Evolutionary conservation across 2,797 vertebrate genomes (phyloP).

Genomic region (Nasua narica): DNA sequence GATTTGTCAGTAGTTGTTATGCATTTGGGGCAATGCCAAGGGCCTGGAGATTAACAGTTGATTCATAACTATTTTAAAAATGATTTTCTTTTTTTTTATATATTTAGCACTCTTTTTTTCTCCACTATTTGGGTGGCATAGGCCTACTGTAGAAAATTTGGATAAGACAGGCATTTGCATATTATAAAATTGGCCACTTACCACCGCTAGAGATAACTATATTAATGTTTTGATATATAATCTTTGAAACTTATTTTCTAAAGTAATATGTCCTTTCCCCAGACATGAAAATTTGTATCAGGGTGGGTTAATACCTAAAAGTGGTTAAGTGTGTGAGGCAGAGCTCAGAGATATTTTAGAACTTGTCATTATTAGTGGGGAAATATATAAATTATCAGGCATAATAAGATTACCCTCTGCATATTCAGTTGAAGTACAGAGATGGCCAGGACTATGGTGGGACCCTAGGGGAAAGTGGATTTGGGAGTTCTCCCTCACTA

Average conservation of each 20-base stretch:
- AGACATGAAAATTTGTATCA: not conserved
- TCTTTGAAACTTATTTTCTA: not conserved
- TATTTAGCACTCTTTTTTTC: not conserved
- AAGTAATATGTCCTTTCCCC: not conserved
- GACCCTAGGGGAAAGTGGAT: not conserved
- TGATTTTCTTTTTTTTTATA: not conserved
- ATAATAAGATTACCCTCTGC: not conserved
- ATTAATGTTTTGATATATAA: conserved; percentile 10
- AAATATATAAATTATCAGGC: not conserved
- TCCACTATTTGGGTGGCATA: not conserved
- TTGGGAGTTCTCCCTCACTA: not conserved
- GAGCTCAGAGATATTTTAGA: conserved; percentile 1
- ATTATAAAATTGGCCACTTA: not conserved
- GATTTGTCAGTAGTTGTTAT: not conserved
- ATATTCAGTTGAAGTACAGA: not conserved
- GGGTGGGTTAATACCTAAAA: not conserved
- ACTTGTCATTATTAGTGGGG: not conserved
- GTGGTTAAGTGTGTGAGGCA: not conserved
- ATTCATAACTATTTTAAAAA: not conserved
- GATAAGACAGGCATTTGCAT: not conserved
- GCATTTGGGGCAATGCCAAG: not conserved
- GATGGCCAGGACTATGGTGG: not conserved
- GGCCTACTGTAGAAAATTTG: not conserved
- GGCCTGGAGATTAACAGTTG: not conserved
- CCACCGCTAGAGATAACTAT: not conserved